Conservation (phyloP, 2,797 vertebrate species). For the Anabas testudineus region DNA sequence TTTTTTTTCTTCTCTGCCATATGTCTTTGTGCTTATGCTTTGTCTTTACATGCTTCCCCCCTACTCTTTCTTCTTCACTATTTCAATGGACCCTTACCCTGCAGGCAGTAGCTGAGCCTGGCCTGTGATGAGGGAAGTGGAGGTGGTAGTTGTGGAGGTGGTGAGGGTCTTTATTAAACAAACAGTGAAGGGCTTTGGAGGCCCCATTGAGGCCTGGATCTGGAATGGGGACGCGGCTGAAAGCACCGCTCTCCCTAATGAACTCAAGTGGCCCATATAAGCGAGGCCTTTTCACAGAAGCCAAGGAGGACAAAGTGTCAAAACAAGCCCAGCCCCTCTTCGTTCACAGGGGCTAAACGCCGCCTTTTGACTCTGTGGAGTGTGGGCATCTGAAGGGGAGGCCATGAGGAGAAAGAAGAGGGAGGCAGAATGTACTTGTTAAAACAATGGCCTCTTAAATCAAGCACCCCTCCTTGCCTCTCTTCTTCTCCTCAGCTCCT, state of each 20-base stretch:
- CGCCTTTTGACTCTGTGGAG: slow-evolving; percentile 85
- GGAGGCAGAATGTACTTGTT: slow-evolving; percentile 82
- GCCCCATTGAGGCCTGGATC: slow-evolving; percentile 79
- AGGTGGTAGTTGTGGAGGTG: slow-evolving; percentile 68
- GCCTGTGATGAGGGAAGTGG: slow-evolving; percentile 67
- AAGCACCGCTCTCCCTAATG: slow-evolving; percentile 84
- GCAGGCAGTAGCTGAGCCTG: slow-evolving; percentile 56
- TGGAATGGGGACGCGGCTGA: slow-evolving; percentile 80
- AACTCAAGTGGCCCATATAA: slow-evolving; percentile 86
- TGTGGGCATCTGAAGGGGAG: slow-evolving; percentile 80
- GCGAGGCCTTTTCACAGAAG: slow-evolving; percentile 77
- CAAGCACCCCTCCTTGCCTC: slow-evolving; percentile 73
- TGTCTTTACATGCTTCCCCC: not conserved
- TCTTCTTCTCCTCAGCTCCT: slow-evolving; percentile 68
- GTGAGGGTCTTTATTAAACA: slow-evolving; percentile 84
- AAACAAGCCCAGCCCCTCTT: slow-evolving; percentile 85
- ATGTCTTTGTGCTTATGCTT: slow-evolving; percentile 19
- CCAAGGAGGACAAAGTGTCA: slow-evolving; percentile 85
- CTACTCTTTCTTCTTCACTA: slow-evolving; percentile 21
- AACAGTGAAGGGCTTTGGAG: slow-evolving; percentile 79
- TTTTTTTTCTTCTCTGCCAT: not conserved
- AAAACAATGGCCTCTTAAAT: slow-evolving; percentile 84
- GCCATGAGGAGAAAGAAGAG: slow-evolving; percentile 74
- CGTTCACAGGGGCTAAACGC: slow-evolving; percentile 81
- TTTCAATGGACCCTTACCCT: slow-evolving; percentile 55